These are phyloP conservation scores for Cenopis cana DNA, from an alignment of 2,888 invertebrate genomes.

Conservation along the genomic window DNA sequence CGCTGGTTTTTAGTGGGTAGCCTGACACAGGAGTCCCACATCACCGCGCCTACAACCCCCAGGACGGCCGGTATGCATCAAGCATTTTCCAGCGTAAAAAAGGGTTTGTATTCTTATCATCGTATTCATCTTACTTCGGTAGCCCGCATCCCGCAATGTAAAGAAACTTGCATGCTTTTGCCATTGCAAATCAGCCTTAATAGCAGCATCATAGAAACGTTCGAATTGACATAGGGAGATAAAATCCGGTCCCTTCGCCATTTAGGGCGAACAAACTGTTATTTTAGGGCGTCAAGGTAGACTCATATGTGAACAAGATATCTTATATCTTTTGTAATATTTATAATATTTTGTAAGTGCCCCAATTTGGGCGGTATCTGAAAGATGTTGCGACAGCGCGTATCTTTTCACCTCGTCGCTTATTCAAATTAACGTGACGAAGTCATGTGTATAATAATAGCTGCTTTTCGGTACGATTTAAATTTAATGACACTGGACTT, in stretches of 20 bases:
- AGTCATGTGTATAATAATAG: slow-evolving; percentile 5
- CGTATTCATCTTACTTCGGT: too few species aligned
- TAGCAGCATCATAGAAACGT: slow-evolving; percentile 38
- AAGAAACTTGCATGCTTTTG: too few species aligned
- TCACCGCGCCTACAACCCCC: too few species aligned
- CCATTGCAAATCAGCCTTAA: too few species aligned
- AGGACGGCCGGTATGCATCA: too few species aligned
- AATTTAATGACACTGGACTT: neutral
- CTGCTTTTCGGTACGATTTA: neutral
- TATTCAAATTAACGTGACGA: slow-evolving; percentile 60
- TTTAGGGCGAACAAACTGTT: slow-evolving; percentile 78
- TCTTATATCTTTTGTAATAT: slow-evolving; percentile 67
- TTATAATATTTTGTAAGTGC: slow-evolving; percentile 82
- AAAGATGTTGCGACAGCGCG: slow-evolving; percentile 60
- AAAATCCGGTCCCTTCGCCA: slow-evolving; percentile 71
- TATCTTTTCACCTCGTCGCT: slow-evolving; percentile 56
- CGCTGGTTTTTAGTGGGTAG: too few species aligned
- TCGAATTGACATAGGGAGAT: slow-evolving; percentile 73
- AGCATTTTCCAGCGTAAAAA: too few species aligned
- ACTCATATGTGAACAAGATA: slow-evolving; percentile 51
- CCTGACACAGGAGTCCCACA: too few species aligned
- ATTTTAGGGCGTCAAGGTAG: slow-evolving; percentile 70
- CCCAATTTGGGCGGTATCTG: slow-evolving; percentile 63
- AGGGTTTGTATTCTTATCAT: too few species aligned
- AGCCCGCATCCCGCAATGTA: too few species aligned